Evolutionary conservation across 2,888 invertebrate genomes (phyloP).

Genomic region (Oeneis ivallda): DNA sequence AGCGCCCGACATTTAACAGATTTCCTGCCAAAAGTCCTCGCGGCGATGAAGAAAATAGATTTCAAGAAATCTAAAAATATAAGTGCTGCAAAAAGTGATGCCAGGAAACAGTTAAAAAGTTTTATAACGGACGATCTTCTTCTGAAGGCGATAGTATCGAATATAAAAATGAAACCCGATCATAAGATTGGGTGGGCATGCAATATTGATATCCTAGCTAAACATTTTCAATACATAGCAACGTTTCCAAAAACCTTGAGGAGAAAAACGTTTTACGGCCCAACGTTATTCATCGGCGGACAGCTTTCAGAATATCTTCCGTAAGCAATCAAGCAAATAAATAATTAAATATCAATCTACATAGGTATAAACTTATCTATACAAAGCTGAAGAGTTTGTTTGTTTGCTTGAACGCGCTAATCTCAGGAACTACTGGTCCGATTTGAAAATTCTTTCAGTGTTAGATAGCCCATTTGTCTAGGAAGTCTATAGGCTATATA

Average conservation of each 20-base stretch:
- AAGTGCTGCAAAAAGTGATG: conserved; percentile 48
- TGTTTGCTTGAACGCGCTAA: too few relatives aligned
- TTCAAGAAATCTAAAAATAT: conserved; percentile 54
- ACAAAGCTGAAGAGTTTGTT: too few relatives aligned
- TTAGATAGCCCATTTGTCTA: too few relatives aligned
- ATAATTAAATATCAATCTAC: too few relatives aligned
- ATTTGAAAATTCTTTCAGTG: too few relatives aligned
- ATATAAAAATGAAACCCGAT: conserved; percentile 71
- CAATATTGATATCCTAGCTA: conserved; percentile 86
- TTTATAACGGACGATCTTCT: conserved; percentile 77
- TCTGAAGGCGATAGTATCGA: conserved; percentile 76
- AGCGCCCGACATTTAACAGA: conserved; percentile 76
- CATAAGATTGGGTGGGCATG: conserved; percentile 84
- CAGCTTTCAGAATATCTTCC: conserved; percentile 89
- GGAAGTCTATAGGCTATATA: too few relatives aligned
- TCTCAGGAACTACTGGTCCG: too few relatives aligned
- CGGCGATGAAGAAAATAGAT: conserved; percentile 59
- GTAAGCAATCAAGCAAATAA: conserved; percentile 64
- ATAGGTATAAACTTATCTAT: too few relatives aligned
- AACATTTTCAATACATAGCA: conserved; percentile 83
- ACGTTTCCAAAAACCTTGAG: conserved; percentile 80
- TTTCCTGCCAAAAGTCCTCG: conserved; percentile 82
- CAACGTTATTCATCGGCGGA: conserved; percentile 92
- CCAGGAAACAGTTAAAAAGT: conserved; percentile 49
- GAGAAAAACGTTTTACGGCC: conserved; percentile 78